Evolutionary conservation across 2,797 vertebrate genomes (phyloP).

Genomic region (Craterocephalus amniculus): DNA sequence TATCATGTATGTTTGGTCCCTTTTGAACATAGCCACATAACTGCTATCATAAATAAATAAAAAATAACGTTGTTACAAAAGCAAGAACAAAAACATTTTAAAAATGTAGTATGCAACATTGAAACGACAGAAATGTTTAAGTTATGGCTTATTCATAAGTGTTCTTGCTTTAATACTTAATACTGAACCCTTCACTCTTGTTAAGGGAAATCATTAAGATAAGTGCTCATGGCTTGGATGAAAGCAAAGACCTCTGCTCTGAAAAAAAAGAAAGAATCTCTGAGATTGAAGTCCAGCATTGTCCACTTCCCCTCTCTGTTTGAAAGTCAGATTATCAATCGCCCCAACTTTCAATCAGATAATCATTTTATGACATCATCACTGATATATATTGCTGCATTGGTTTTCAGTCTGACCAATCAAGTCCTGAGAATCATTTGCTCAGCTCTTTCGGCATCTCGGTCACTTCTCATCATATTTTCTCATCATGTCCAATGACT

Average conservation of each 20-base stretch:
- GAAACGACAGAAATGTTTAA: conserved; percentile 18
- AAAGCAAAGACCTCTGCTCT: conserved; percentile 7
- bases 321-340: conserved; percentile 21
- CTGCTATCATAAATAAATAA: conserved; percentile 47
- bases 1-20: conserved; percentile 59
- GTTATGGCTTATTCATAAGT: neutral
- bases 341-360: conserved; percentile 14
- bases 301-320: conserved; percentile 3
- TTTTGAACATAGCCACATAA: conserved; percentile 48
- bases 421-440: conserved; percentile 5
- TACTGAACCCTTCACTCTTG: neutral
- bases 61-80: conserved; percentile 27
- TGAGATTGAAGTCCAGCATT: conserved; percentile 16
- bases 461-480: conserved; percentile 15
- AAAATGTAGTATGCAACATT: conserved; percentile 9
- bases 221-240: conserved; percentile 60
- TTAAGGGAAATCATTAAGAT: conserved; percentile 43
- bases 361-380: conserved; percentile 10
- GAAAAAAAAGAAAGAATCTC: conserved; percentile 7
- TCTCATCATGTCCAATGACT: conserved; percentile 78
- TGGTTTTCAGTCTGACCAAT: conserved; percentile 23
- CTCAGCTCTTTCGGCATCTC: conserved; percentile 2
- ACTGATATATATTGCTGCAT: conserved; percentile 9
- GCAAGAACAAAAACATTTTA: conserved; percentile 19
- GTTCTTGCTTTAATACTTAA: conserved; percentile 10